phyloP scores from a whole-genome alignment of 92 coral and sea anemone genomes.

The Metridium senile region DNA sequence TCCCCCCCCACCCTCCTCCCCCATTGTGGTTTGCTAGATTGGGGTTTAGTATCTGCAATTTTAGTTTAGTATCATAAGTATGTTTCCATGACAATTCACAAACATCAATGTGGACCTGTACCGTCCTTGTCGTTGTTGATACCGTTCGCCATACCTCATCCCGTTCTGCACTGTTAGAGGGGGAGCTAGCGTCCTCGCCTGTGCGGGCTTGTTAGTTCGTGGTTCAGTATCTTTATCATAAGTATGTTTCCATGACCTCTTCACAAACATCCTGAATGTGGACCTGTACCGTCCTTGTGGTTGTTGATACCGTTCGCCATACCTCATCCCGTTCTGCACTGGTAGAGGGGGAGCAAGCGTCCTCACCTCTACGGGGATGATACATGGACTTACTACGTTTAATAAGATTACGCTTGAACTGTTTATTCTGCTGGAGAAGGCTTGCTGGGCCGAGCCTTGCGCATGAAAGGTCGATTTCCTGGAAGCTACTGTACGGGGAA shows the following conservation, averaged over 20 bases:
- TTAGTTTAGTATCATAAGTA: conserved; percentile 4
- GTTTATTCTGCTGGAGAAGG: conserved; percentile 8
- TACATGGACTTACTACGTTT: conserved; percentile 1
- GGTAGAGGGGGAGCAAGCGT: not conserved
- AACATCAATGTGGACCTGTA: not conserved
- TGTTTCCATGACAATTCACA: conserved; percentile 11
- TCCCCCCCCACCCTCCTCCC: too few species aligned
- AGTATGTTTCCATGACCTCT: conserved; percentile 10
- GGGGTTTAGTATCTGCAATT: too few species aligned
- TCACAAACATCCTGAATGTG: conserved; percentile 5
- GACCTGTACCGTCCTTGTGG: not conserved
- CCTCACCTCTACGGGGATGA: not conserved
- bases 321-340: not conserved
- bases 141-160: not conserved
- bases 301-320: not conserved
- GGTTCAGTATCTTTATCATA: too few species aligned
- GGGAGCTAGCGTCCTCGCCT: too few species aligned
- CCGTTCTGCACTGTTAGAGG: not conserved
- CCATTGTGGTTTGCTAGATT: too few species aligned
- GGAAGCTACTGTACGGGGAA: conserved; percentile 1
- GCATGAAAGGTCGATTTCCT: not conserved
- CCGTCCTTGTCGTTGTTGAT: not conserved
- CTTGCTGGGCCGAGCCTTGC: conserved; percentile 11
- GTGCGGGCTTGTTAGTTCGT: too few species aligned
- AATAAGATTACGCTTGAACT: conserved; percentile 2